Evolutionary conservation across 2,797 vertebrate genomes (phyloP), one percentile per base, ranked within the genome.

Genomic region (Erithacus rubecula): DNA sequence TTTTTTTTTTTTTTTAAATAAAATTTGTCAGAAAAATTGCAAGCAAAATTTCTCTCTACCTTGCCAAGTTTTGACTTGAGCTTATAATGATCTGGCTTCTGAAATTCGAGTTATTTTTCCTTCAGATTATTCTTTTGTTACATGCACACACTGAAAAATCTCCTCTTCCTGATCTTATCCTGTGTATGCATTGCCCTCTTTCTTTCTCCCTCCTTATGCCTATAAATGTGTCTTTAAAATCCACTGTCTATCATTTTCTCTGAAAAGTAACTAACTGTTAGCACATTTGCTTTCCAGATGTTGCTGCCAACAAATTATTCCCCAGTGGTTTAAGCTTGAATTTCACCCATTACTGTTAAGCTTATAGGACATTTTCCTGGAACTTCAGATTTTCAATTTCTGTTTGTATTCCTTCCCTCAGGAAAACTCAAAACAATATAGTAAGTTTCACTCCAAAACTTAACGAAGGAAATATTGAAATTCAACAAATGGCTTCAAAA

Each of bases 371-470:
- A 86, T 55, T 83, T 81, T 94, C 52, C 83, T 89, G 93, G 80
- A 95, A 94, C 74, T 95, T 95, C 56, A 55, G 47, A 81, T 60
- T 96, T 96, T 91, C 93, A 95, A 67, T 68, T 89, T 95, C 36
- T 84, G 68, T 81, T 95, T 53, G 9, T 39, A 37, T 65, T 27
- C 6, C 8, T 74, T 24, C 53, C 14, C 30, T 91, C 15, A 30
- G 44, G 41, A 96, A 95, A 96, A 79, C 6, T 55, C 26, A 67
- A 78, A 88, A 26, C 13, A 64, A 81, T 67, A 49, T 6, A 62
- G 34, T 15, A 52, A 51, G 49, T 83, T 95, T 75, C 65, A 78
- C 23, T n/a, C 43, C 34, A 47, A 84, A 93, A 32, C 15, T 92
- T 32, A 14, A 24, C 16, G 44, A 34, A 71, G 32, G 22, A 94